These are phyloP conservation scores for Pseudomyrmex pallidus DNA, from an alignment of 1,140 invertebrate genomes.

Conservation along the genomic window DNA sequence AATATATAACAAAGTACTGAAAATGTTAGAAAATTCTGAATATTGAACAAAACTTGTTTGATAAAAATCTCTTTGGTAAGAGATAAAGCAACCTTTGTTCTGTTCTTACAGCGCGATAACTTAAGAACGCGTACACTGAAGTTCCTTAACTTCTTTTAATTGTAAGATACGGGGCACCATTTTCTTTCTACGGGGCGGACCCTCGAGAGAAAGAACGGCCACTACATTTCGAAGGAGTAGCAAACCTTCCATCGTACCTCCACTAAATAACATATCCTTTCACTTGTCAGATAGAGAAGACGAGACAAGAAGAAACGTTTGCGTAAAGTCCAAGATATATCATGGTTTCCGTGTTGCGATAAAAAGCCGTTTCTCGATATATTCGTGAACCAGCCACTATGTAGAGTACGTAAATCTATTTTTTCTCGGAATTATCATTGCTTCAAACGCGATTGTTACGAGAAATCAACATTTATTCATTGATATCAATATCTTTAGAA, in stretches of 20 bases:
- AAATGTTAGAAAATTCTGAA: no score
- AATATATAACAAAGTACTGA: no score
- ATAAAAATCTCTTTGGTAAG: not conserved
- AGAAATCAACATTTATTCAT: not conserved
- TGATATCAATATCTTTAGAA: not conserved
- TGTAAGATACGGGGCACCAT: slow-evolving; percentile 18
- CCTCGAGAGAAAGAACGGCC: slow-evolving; percentile 21
- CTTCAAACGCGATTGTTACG: not conserved
- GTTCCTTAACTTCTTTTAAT: not conserved
- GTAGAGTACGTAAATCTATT: not conserved
- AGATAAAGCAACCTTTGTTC: slow-evolving; percentile 14
- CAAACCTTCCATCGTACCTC: not conserved
- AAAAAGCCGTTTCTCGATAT: slow-evolving; percentile 67
- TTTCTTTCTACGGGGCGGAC: slow-evolving; percentile 1
- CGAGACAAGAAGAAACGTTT: slow-evolving; percentile 53
- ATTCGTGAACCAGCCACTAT: slow-evolving; percentile 2
- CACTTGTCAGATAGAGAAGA: slow-evolving; percentile 63
- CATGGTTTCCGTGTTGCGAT: slow-evolving; percentile 80
- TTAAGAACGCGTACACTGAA: not conserved
- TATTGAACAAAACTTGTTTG: not conserved
- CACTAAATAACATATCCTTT: slow-evolving; percentile 58
- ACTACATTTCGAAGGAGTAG: not conserved
- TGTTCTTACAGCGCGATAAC: not conserved
- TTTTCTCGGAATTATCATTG: not conserved
- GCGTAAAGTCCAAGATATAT: slow-evolving; percentile 77